Base-by-base conservation (phyloP, 1,140 invertebrate genomes). In the Drosophila leontia region DNA sequence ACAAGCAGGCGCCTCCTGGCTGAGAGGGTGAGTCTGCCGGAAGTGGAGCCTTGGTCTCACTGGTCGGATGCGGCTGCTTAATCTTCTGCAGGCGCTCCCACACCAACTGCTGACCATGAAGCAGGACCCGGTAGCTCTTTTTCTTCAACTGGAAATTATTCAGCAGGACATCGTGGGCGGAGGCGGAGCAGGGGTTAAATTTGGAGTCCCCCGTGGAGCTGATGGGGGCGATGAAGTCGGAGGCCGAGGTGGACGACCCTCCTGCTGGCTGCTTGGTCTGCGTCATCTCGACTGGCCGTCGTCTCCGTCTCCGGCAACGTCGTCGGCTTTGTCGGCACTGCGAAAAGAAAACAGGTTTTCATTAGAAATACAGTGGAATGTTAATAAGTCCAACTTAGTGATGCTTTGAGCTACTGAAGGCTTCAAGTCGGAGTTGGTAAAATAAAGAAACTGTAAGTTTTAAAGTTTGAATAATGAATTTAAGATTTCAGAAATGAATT, bases 91-190 rank as follows among this genome's bases (percentile, higher is more conserved):
- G 75, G 11, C 83, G 91, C 75, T 96, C 95, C 95, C 95, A 96
- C 29, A 95, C 94, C 56, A 96, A 91, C 35, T 93, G 94, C 62
- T 94, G 94, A 35, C 93, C 94, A 92, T 96, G 95, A 75, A 96
- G 95, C 90, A 95, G 95, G n/a, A 95, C 95, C 55, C 94, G 93
- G 77, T 94, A 95, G 71, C 94, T 93, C 91, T 95, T 95, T 75
- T 95, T 95, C 68, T 94, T 94, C 53, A 94, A 94, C 39, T 94
- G 87, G 82, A 96, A 96, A 53, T 94, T 95, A 72, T 94, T 95
- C 17, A 95, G 92, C 39, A 96, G 87, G 48, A 95, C 81, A 71
- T 92, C 45, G 45, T 72, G 69, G 37, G 58, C 57, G 35, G 74
- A 32, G 45, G 80, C 13, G 35, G 44, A 32, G 59, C 51, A 53